phyloP scores from a whole-genome alignment of 2,113 vertebrate species.

The Noctilio leporinus region DNA sequence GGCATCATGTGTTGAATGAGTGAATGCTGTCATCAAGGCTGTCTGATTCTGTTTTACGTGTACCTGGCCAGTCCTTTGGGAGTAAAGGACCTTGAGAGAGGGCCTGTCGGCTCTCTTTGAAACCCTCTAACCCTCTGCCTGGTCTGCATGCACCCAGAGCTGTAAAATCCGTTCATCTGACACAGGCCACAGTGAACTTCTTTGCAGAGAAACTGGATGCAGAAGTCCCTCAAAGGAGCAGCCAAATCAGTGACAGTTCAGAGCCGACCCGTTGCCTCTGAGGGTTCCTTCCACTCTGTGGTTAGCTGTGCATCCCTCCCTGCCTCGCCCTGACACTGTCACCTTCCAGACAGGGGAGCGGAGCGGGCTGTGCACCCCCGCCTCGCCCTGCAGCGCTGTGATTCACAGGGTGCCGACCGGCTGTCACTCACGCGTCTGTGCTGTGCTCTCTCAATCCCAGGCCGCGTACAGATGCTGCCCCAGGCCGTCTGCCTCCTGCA shows the following conservation, averaged over 20 bases:
- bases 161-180: not conserved
- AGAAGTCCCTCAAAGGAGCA: not conserved
- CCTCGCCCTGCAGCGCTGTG: rapidly evolving
- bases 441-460: constrained; percentile 76
- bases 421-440: not conserved
- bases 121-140: not conserved
- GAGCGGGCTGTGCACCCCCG: not conserved
- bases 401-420: not conserved
- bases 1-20: not conserved
- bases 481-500: constrained; percentile 94
- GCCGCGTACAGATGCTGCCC: constrained; percentile 92
- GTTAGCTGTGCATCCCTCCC: too few species aligned
- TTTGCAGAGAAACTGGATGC: not conserved
- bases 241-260: not conserved
- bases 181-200: not conserved
- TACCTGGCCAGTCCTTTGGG: not conserved
- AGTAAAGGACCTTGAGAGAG: not conserved
- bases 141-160: not conserved
- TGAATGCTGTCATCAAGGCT: not conserved
- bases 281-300: not conserved
- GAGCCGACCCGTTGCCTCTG: not conserved
- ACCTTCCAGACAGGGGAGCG: not conserved
- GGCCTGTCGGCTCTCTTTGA: not conserved
- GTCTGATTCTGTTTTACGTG: not conserved
- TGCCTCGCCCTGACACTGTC: too few species aligned